Base-by-base conservation (phyloP, 1,140 invertebrate species). In the Brachionus rubens region DNA sequence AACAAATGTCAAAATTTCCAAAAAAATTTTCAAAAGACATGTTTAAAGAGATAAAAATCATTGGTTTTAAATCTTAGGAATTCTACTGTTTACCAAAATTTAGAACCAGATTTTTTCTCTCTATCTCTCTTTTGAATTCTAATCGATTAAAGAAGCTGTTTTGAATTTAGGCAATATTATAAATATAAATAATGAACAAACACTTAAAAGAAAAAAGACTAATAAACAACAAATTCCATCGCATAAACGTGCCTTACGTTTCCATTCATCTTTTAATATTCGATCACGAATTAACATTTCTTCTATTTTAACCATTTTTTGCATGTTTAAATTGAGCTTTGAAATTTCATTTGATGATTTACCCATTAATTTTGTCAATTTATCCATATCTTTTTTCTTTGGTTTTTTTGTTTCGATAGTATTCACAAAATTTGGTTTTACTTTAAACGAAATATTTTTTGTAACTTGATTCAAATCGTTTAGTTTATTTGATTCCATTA, bases 151-250 rank as follows among this genome's bases (percentile, higher is more conserved):
- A 72, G 68, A 72, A 24, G 33, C 68, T 16, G 50, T 72, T 41
- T 72, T 48, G 50, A 72, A 36, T 14, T 48, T 50, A 1, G 68
- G 68, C 16, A 72, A 54, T 24, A 72, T 72, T 6, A 72, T 6
- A 26, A 72, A 72, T 14, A 72, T 72, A 50, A 72, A 72, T 16
- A 72, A 41, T 3, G 68, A 72, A 48, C 68, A 72, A 26, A 72
- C 28, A 36, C 21, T 21, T 48, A 72, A 40, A 26, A 72, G 46
- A 54, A 72, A 72, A 41, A 72, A 72, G 4, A 72, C 68, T 24
- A 72, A 54, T 36, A 72, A 54, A 50, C 68, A 72, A 26, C 68
- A 72, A 16, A 72, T 72, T 33, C 46, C 68, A 40, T 72, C 68
- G 21, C 68, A 72, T 12, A 72, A 36, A 72, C 68, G 68, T 16